phyloP scores from a whole-genome alignment of 53 echinoderm and acorn worm species.

The Patiria pectinifera region DNA sequence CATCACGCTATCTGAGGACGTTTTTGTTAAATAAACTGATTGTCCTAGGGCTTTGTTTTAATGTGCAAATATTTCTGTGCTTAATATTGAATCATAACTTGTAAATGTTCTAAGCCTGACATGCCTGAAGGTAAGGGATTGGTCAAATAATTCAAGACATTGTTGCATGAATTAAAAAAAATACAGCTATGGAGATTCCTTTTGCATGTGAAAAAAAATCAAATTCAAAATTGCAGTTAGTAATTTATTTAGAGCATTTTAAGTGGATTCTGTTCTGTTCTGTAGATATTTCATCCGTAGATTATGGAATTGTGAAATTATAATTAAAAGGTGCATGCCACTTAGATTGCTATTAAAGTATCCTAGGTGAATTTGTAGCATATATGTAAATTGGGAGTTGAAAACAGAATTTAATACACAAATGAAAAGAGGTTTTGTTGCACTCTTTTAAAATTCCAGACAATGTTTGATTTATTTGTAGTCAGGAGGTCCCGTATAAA shows the following conservation, averaged over 20 bases:
- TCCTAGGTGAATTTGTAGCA: too few species aligned
- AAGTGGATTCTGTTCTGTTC: background rate
- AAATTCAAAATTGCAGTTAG: background rate
- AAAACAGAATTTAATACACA: too few species aligned
- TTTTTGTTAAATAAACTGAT: background rate
- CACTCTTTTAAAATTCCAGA: too few species aligned
- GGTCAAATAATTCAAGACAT: background rate
- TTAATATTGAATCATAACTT: background rate
- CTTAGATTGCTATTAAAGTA: too few species aligned
- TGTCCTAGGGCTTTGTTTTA: background rate
- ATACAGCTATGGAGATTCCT: background rate
- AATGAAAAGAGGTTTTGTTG: too few species aligned
- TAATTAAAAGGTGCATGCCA: background rate
- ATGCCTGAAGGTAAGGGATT: background rate
- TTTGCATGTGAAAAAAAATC: background rate
- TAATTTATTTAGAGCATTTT: conserved; percentile 8
- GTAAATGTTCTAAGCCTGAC: background rate
- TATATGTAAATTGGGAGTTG: too few species aligned
- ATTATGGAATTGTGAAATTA: background rate
- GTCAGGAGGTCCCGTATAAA: too few species aligned
- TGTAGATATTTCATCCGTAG: background rate
- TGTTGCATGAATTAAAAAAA: background rate
- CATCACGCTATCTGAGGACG: background rate
- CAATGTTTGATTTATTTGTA: too few species aligned
- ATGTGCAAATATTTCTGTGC: conserved; percentile 23